Percentiles rank a stretch among this genome's conserved stretches.
phyloP scores from a whole-genome alignment of 1,140 invertebrate genomes.

The Drosophila ambigua region DNA sequence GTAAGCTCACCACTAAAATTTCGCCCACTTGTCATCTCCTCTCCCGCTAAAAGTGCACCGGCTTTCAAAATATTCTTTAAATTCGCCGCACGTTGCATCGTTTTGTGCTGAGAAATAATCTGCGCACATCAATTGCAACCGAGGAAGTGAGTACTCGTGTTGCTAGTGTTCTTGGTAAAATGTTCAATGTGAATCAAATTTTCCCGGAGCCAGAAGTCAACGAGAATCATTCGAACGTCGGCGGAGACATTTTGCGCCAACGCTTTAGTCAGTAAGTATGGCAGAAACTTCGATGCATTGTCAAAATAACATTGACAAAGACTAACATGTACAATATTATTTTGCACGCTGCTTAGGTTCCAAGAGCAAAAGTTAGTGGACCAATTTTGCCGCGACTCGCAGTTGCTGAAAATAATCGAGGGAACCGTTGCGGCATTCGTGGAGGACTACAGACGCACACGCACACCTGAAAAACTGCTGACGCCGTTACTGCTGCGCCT shows the following conservation, averaged over 20 bases:
- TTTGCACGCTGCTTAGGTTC: constrained; percentile 44
- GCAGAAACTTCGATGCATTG: neutral
- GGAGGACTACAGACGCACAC: constrained; percentile 31
- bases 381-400: constrained; percentile 51
- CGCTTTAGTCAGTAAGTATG: constrained; percentile 58
- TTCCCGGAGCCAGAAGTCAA: constrained; percentile 5
- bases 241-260: neutral
- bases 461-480: constrained; percentile 60
- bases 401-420: constrained; percentile 63
- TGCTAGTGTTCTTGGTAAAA: constrained; percentile 18
- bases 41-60: too few relatives aligned
- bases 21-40: too few relatives aligned
- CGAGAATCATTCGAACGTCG: constrained; percentile 8
- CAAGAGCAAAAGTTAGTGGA: constrained; percentile 65
- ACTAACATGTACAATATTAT: neutral
- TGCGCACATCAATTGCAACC: too few relatives aligned
- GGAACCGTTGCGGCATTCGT: constrained; percentile 45
- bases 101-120: too few relatives aligned
- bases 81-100: too few relatives aligned
- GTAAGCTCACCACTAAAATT: too few relatives aligned
- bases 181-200: constrained; percentile 50
- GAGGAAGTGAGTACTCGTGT: too few relatives aligned
- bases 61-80: too few relatives aligned
- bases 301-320: neutral
- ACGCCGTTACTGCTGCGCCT: constrained; percentile 60